A percentile compares a stretch with the other conserved stretches of the same genome.
Evolutionary conservation across 2,888 invertebrate genomes (phyloP).

Genomic region (Leptodirus hochenwartii): DNA sequence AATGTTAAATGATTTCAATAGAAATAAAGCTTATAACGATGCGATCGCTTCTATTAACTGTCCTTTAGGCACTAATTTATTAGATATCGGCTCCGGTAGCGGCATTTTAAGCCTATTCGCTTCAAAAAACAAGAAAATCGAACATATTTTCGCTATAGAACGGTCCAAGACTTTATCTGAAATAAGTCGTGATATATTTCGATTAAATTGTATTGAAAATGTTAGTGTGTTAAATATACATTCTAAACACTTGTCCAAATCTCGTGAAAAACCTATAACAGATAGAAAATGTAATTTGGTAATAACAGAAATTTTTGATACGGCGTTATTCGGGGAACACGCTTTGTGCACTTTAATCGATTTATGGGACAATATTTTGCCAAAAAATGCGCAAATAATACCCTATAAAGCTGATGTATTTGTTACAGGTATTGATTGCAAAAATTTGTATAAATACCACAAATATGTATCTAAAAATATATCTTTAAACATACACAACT

Average conservation of each 20-base stretch:
- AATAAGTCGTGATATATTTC: constrained; percentile 38
- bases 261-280: neutral
- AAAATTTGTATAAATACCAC: constrained; percentile 16
- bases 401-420: constrained; percentile 44
- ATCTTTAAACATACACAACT: constrained; percentile 9
- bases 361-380: constrained; percentile 45
- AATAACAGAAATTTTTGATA: constrained; percentile 65
- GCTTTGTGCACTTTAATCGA: constrained; percentile 46
- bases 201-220: constrained; percentile 26
- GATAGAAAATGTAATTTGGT: constrained; percentile 26
- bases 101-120: constrained; percentile 57
- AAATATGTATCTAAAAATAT: constrained; percentile 14
- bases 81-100: constrained; percentile 42
- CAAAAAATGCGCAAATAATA: constrained; percentile 32
- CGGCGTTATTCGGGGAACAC: constrained; percentile 60
- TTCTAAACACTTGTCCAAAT: constrained; percentile 18
- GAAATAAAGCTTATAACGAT: constrained; percentile 45
- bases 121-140: constrained; percentile 23
- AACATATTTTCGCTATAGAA: constrained; percentile 47
- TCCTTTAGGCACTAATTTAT: too few relatives aligned
- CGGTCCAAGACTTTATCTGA: constrained; percentile 40
- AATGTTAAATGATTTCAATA: constrained; percentile 57
- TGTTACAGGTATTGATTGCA: constrained; percentile 40
- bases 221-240: constrained; percentile 36
- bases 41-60: too few relatives aligned